Base-by-base conservation (phyloP, 2,888 invertebrate genomes). In the Drosophila planitibia region DNA sequence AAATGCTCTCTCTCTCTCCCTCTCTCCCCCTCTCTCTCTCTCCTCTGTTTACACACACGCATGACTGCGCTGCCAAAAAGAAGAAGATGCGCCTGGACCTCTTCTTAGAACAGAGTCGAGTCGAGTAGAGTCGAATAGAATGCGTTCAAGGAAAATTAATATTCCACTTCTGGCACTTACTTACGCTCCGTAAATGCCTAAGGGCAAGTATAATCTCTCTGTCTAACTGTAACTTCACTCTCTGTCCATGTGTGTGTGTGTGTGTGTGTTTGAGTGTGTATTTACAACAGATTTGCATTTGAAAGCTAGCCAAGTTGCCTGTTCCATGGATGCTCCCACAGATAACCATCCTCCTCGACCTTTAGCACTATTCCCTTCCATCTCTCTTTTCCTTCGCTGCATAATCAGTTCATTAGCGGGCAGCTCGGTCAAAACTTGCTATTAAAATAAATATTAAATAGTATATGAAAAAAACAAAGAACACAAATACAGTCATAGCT, bases 101-200 rank as follows among this genome's bases (percentile, higher is more conserved):
- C 57, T 28, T n/a, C 28, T 39, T 39, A 14, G 28, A 47, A 4
- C 25, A 47, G 47, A 47, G 47, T 9, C 25, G 30, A 19, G 37
- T 55, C 19, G 12, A 37, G 44, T 5, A 22, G 55, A 55, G 55
- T 25, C 25, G 37, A 32, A 32, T 66, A 70, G 74, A 84, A 81
- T 87, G 81, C 77, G 74, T 79, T 78, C 77, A 77, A 73, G 79
- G 83, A 77, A 85, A 88, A 88, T 88, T 90, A 90, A 88, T 88
- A 88, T 88, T 88, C 90, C 86, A 88, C 88, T 90, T 90, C 86
- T 90, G 86, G 88, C 90, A 88, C 88, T 88, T 85, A 81, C 81
- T 90, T 88, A 85, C 86, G 90, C 88, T 88, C 70, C 79, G 88
- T 82, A 87, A 87, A 88, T 82, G 70, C 86, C 74, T 72, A 74